These are phyloP conservation scores for Villa cingulata DNA, from an alignment of 2,888 invertebrate species.

Conservation along the genomic window DNA sequence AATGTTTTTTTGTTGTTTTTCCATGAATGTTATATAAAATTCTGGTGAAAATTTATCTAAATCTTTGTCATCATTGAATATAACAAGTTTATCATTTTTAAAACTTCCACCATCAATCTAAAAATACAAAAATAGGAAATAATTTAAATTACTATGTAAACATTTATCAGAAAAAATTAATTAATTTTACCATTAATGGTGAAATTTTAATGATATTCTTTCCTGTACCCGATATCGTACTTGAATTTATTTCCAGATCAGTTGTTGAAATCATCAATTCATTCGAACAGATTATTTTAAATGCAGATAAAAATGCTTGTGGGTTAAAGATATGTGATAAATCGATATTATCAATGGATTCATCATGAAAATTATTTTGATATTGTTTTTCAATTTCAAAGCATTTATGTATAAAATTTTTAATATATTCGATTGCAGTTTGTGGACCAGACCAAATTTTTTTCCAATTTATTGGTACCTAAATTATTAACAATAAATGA, in stretches of 20 bases:
- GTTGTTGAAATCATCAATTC: slow-evolving; percentile 26
- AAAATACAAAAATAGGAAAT: slow-evolving; percentile 3
- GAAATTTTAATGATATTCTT: slow-evolving; percentile 22
- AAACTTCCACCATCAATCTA: slow-evolving; percentile 27
- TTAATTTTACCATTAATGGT: slow-evolving; percentile 26
- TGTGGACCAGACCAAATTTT: slow-evolving; percentile 31
- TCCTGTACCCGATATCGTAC: not conserved
- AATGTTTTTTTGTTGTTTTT: slow-evolving; percentile 1
- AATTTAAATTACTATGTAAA: not conserved
- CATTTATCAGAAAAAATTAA: not conserved
- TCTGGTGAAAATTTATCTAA: slow-evolving; percentile 18
- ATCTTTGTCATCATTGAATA: slow-evolving; percentile 12
- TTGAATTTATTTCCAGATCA: slow-evolving; percentile 21
- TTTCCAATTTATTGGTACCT: slow-evolving; percentile 30
- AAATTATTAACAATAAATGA: not conserved
- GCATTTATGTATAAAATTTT: slow-evolving; percentile 25
- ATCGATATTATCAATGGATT: slow-evolving; percentile 26
- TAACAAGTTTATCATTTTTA: slow-evolving; percentile 18
- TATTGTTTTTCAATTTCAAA: slow-evolving; percentile 27
- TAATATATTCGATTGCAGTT: slow-evolving; percentile 28
- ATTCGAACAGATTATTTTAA: slow-evolving; percentile 29
- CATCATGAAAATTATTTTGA: slow-evolving; percentile 20
- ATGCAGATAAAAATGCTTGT: slow-evolving; percentile 27
- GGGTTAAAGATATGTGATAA: slow-evolving; percentile 29
- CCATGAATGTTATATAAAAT: slow-evolving; percentile 20